Conservation (phyloP, 2,113 vertebrate genomes). For the Callaeas wilsoni region DNA sequence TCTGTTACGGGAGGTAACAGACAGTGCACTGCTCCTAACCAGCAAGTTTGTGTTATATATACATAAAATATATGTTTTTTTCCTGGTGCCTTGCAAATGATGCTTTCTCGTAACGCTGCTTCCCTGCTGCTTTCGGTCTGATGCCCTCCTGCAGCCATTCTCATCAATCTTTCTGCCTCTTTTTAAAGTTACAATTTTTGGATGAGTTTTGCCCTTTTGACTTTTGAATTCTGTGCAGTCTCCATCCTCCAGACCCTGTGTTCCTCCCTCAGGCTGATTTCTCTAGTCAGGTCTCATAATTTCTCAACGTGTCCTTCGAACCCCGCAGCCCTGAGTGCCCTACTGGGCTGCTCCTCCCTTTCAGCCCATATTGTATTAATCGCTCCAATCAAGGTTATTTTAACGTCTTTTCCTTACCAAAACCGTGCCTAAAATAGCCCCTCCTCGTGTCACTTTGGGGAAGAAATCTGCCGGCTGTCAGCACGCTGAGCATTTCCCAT, state of each 20-base stretch:
- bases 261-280: background rate
- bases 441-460: constrained; percentile 26
- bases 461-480: background rate
- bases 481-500: background rate
- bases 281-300: background rate
- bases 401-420: background rate
- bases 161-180: background rate
- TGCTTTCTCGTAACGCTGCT: background rate
- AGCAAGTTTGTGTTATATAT: background rate
- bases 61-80: background rate
- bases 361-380: background rate
- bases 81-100: background rate
- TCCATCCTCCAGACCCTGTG: background rate
- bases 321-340: background rate
- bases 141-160: background rate
- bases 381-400: background rate
- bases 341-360: background rate
- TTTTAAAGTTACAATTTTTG: background rate
- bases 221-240: background rate
- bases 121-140: background rate
- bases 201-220: background rate
- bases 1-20: background rate
- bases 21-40: background rate
- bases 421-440: constrained; percentile 17
- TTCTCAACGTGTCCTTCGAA: background rate